Conservation (phyloP, 35 echinoderm and acorn worm genomes). For the Hemicentrotus pulcherrimus region DNA sequence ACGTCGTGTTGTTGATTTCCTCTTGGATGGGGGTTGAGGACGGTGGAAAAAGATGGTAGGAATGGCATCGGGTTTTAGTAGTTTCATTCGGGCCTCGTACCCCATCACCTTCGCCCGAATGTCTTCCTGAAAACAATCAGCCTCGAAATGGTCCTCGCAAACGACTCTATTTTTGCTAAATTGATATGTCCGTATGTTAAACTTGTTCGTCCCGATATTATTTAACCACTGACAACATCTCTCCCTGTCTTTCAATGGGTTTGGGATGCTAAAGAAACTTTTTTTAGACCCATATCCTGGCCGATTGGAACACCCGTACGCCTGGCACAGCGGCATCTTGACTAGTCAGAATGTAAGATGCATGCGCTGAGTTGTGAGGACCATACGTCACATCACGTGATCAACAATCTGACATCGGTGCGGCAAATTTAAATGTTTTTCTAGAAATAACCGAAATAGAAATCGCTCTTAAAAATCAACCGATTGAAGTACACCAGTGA, state of each 20-base stretch:
- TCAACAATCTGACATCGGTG: no score
- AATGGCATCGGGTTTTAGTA: conserved; percentile 50
- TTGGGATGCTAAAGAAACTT: not conserved
- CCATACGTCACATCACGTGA: no score
- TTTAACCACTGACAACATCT: conserved; percentile 23
- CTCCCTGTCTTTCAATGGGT: not conserved
- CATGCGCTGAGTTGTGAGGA: no score
- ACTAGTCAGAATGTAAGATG: no score
- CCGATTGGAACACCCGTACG: no score
- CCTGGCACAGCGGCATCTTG: no score
- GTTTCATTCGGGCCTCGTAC: not conserved
- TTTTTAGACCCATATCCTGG: no score
- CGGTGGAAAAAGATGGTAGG: conserved; percentile 49
- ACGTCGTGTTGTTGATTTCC: not conserved
- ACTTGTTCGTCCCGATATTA: conserved; percentile 45
- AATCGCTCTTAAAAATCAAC: no score
- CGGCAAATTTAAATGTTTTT: no score
- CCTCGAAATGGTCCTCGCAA: conserved; percentile 62
- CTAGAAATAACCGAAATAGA: no score
- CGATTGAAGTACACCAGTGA: no score
- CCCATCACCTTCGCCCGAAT: conserved; percentile 30
- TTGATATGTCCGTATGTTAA: conserved; percentile 15
- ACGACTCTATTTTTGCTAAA: conserved; percentile 55
- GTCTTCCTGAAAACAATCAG: conserved; percentile 27
- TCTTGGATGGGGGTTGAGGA: not conserved